Conservation (phyloP, 1,140 invertebrate genomes). For the Eriocheir sinensis region DNA sequence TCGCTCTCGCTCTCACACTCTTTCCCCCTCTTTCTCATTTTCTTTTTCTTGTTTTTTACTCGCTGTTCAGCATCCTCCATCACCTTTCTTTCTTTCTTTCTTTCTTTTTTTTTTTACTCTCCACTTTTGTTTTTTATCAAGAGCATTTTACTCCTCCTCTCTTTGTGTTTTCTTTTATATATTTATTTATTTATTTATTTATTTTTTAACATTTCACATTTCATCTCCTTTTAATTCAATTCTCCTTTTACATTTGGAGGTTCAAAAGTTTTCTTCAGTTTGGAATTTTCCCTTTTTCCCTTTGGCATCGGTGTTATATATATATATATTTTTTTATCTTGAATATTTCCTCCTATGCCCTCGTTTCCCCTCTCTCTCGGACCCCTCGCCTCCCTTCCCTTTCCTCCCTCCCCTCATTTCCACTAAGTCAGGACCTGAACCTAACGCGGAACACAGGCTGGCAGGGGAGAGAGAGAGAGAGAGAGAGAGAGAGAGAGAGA, state of each 20-base stretch:
- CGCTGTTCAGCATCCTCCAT: neutral
- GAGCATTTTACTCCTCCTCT: neutral
- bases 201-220: no score
- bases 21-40: neutral
- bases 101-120: neutral
- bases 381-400: neutral
- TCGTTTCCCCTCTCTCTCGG: neutral
- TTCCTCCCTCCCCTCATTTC: neutral
- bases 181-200: neutral
- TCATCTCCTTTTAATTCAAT: no score
- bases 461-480: neutral
- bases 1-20: no score
- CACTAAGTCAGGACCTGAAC: neutral
- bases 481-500: constrained; percentile 4
- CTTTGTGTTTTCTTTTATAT: neutral
- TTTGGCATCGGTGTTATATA: neutral
- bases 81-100: no score
- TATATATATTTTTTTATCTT: no score
- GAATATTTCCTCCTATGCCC: neutral
- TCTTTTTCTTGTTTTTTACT: neutral
- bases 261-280: no score
- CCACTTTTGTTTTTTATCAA: no score
- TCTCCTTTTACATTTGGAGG: no score
- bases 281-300: neutral
- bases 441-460: neutral